Evolutionary conservation across 2,888 invertebrate genomes (phyloP).

Genomic region (Epinotia brunnichana): DNA sequence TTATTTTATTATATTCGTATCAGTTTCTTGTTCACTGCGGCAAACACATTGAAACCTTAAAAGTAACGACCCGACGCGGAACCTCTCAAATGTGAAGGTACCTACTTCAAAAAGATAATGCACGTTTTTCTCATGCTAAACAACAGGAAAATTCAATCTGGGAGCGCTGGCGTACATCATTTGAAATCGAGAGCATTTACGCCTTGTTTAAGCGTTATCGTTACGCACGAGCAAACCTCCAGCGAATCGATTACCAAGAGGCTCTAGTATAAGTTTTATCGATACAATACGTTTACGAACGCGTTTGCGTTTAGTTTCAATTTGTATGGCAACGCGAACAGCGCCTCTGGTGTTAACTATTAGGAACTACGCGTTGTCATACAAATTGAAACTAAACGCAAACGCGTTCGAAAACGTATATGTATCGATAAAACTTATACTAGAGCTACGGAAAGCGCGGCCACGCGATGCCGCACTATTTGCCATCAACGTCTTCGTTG

Average conservation of each 20-base stretch:
- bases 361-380: too few species aligned
- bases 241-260: not conserved
- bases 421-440: too few species aligned
- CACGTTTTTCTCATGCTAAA: slow-evolving; percentile 25
- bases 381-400: too few species aligned
- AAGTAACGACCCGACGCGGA: slow-evolving; percentile 5
- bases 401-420: too few species aligned
- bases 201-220: slow-evolving; percentile 26
- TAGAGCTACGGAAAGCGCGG: not conserved
- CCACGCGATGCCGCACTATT: not conserved
- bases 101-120: slow-evolving; percentile 20
- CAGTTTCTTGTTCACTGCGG: not conserved
- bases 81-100: not conserved
- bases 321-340: too few species aligned
- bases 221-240: not conserved
- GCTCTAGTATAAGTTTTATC: too few species aligned
- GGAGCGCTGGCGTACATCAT: not conserved
- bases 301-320: too few species aligned
- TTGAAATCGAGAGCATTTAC: slow-evolving; percentile 11
- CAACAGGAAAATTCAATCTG: slow-evolving; percentile 28
- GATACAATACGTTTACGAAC: too few species aligned
- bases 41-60: slow-evolving; percentile 8
- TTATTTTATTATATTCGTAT: not conserved
- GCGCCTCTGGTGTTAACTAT: too few species aligned
- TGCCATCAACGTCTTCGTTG: not conserved